These are phyloP conservation scores for Cheilosia urbana DNA, from an alignment of 2,888 invertebrate genomes.

Conservation along the genomic window DNA sequence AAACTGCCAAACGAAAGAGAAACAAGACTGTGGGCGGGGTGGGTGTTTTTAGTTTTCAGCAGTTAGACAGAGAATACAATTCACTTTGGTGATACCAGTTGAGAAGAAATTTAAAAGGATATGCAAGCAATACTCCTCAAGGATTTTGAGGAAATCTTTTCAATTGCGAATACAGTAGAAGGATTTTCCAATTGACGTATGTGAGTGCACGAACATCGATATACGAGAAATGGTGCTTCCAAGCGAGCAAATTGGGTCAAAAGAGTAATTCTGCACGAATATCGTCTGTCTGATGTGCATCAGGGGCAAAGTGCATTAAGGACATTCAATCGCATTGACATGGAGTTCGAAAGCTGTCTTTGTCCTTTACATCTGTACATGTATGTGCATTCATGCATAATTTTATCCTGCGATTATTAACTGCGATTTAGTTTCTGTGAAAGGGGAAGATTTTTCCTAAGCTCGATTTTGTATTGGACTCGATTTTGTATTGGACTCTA, in stretches of 20 bases:
- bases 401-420: background rate
- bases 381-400: background rate
- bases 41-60: background rate
- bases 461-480: no score
- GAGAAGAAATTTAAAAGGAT: slow-evolving; percentile 43
- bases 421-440: no score
- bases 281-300: slow-evolving; percentile 30
- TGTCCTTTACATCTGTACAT: background rate
- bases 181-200: slow-evolving; percentile 55
- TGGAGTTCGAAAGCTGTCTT: slow-evolving; percentile 13
- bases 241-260: slow-evolving; percentile 52
- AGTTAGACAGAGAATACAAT: background rate
- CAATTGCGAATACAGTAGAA: slow-evolving; percentile 48
- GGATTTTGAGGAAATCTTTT: slow-evolving; percentile 61
- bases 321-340: slow-evolving; percentile 39
- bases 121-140: slow-evolving; percentile 43
- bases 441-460: no score
- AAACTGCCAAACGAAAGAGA: slow-evolving; percentile 24
- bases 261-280: slow-evolving; percentile 58
- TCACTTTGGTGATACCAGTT: slow-evolving; percentile 1
- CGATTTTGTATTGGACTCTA: no score
- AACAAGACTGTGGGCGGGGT: slow-evolving; percentile 5
- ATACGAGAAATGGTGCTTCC: slow-evolving; percentile 16
- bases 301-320: slow-evolving; percentile 24
- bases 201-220: background rate